phyloP scores from a whole-genome alignment of 1,140 invertebrate genomes.

The Lepidurus packardi region DNA sequence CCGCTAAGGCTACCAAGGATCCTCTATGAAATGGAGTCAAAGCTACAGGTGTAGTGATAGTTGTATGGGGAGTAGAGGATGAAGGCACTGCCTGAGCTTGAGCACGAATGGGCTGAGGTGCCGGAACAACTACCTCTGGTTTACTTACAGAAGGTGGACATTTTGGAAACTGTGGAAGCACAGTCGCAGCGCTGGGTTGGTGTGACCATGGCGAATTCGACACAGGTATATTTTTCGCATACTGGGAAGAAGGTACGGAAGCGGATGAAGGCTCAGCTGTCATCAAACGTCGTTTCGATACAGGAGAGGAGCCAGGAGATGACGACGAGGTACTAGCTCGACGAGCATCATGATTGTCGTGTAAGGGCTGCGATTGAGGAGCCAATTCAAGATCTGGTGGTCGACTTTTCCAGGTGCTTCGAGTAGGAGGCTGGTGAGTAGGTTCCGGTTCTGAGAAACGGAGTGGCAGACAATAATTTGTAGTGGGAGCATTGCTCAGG shows the following conservation, averaged over 20 bases:
- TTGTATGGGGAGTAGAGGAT: not conserved
- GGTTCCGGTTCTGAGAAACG: not conserved
- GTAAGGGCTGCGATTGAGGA: not conserved
- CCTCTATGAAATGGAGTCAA: slow-evolving; percentile 14
- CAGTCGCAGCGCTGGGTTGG: not conserved
- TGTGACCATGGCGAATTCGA: not conserved
- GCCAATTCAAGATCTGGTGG: not conserved
- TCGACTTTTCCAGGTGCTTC: not conserved
- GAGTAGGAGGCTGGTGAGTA: not conserved
- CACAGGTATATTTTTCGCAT: not conserved
- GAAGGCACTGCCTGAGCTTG: slow-evolving; percentile 3
- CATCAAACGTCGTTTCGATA: not conserved
- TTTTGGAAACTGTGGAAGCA: not conserved
- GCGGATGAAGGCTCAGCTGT: not conserved
- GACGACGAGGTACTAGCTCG: slow-evolving; percentile 6
- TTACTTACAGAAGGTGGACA: not conserved
- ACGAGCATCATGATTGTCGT: not conserved
- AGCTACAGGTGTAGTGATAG: slow-evolving; percentile 1
- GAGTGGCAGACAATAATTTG: not conserved
- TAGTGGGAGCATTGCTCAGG: not conserved
- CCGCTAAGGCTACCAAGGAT: not conserved
- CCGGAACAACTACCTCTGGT: not conserved
- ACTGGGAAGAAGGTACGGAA: not conserved
- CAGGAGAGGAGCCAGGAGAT: not conserved
- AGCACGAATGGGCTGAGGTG: not conserved